Base-by-base conservation (phyloP, 1,140 invertebrate species). In the Nixonia krombeini region DNA sequence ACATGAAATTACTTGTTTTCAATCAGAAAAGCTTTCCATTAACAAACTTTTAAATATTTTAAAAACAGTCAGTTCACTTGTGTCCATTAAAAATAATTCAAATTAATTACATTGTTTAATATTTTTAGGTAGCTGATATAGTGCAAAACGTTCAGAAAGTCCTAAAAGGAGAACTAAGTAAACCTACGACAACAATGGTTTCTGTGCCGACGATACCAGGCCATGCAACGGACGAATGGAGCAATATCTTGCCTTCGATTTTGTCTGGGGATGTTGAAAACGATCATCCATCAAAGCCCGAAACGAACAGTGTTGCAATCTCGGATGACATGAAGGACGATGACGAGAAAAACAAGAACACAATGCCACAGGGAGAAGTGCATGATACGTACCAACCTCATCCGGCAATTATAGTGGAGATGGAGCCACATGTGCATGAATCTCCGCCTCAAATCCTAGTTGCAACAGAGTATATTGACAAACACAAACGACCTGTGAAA, bases 81-180 rank as follows among this genome's bases (percentile, higher is more conserved):
- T n/a, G n/a, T n/a, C n/a, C n/a, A n/a, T n/a, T n/a, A n/a, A n/a
- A n/a, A n/a, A n/a, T n/a, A n/a, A n/a, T n/a, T n/a, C n/a, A n/a
- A n/a, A n/a, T n/a, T n/a, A n/a, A n/a, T n/a, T n/a, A 16, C 13
- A 10, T 10, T 16, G n/a, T 12, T 7, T 12, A 26, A 15, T 47
- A n/a, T 49, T 41, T 70, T 13, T 29, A 92, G 81, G 91, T 94
- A 1, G 89, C 92, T 57, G 92, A 90, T 57, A 91, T 94, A 4
- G 90, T 94, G 0, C 88, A 89, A 35, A 93, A 91, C 72, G 93
- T 94, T 1, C 92, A 94, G 75, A 93, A 89, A 79, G 92, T 94
- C 8, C 78, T 94, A 0, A 93, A 92, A 83, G 88, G 89, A 31
- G 91, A 94, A 84, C 88, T 94, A 73, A 90, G 87, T 44, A 91